Evolutionary conservation across 2,888 invertebrate genomes (phyloP), one percentile per base, ranked within the genome.

Genomic region (Orchesella flavescens): DNA sequence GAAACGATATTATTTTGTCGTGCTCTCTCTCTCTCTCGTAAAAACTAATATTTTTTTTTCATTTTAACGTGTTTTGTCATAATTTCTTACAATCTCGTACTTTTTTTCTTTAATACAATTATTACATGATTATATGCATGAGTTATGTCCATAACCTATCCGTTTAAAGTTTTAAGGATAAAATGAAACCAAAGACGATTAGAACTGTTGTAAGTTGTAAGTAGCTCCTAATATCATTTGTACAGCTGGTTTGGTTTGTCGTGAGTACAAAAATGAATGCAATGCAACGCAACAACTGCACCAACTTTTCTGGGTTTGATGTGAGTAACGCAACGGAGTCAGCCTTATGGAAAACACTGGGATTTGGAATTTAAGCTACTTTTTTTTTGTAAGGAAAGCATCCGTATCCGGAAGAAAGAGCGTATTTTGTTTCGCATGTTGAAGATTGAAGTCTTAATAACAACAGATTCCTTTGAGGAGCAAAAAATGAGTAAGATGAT

Each of bases 101-200:
- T 61, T 19, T 24, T 59, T 15, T 21, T 19, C 15, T 34, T 63
- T 71, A 71, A 78, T 71, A 65, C 72, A 72, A 79, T 79, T 79
- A 79, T 34, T 79, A 72, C n/a, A 61, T 79, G 79, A 79, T 79
- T 79, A 69, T 53, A 65, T 72, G 34, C 34, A 65, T 79, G 72
- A 79, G 72, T 79, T 79, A 79, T 79, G 72, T 21, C 17, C 61
- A 55, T 79, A 53, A 72, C 55, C 78, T 71, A 72, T 77, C 24
- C 76, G 46, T 61, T 77, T 24, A 65, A 63, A 15, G 63, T 66
- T 72, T 63, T 19, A 34, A 44, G 34, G 63, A 69, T 49, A 61
- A 44, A 49, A 44, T 17, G 72, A 71, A 72, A 34, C 34, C 49
- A 79, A 79, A 79, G 79, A 79, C 79, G 79, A 79, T 79, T 79